phyloP scores from a whole-genome alignment of 2,797 vertebrate genomes.

The Peromyscus aztecus region DNA sequence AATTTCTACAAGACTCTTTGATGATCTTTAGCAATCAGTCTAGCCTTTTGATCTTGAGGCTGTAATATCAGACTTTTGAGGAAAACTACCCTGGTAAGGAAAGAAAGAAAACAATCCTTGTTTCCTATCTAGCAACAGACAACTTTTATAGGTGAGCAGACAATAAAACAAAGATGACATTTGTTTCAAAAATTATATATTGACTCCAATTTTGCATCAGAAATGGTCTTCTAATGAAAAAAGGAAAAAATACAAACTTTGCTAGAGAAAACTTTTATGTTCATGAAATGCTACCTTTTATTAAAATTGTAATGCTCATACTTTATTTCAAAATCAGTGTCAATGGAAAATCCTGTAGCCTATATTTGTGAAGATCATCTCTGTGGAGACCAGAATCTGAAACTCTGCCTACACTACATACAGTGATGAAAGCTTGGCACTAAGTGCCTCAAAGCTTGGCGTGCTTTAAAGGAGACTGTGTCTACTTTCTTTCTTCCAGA shows the following conservation, averaged over 20 bases:
- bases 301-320: neutral
- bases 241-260: neutral
- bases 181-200: slow-evolving; percentile 13
- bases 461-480: neutral
- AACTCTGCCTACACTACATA: neutral
- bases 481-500: neutral
- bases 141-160: neutral
- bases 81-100: neutral
- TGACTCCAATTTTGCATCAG: neutral
- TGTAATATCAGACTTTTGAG: slow-evolving; percentile 17
- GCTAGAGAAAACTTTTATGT: slow-evolving; percentile 21
- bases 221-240: neutral
- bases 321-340: slow-evolving; percentile 25
- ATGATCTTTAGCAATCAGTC: slow-evolving; percentile 23
- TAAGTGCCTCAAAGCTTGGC: neutral
- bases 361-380: neutral
- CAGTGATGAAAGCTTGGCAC: neutral
- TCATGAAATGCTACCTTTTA: neutral
- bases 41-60: neutral
- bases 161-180: neutral
- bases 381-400: neutral
- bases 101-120: neutral
- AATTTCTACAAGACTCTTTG: slow-evolving; percentile 8
- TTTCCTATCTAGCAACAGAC: neutral
- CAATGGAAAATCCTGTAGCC: neutral